A percentile compares a stretch with the other conserved stretches of the same genome.
Conservation (phyloP, 2,797 vertebrate species). For the Menidia menidia region DNA sequence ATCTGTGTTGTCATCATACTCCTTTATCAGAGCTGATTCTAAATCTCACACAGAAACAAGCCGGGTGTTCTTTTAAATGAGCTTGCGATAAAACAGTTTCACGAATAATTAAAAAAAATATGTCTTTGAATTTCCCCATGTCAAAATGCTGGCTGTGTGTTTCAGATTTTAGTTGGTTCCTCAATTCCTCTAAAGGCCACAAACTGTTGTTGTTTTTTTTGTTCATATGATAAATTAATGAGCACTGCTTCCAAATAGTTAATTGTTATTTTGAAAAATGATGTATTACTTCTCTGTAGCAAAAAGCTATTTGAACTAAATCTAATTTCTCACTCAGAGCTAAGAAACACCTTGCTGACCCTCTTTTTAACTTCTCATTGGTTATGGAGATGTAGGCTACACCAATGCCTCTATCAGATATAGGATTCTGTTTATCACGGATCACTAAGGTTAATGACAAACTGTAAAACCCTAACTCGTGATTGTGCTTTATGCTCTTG, state of each 20-base stretch:
- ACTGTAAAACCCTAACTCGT: no score
- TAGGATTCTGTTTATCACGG: no score
- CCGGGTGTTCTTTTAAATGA: constrained; percentile 23
- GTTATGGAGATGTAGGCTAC: no score
- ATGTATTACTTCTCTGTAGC: background rate
- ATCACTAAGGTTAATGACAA: no score
- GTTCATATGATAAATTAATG: constrained; percentile 20
- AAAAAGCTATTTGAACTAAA: no score
- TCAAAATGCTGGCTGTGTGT: constrained; percentile 37
- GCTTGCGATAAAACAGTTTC: constrained; percentile 31
- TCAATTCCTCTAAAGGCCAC: constrained; percentile 46
- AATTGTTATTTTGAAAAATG: background rate
- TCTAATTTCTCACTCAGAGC: no score
- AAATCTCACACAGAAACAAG: constrained; percentile 38
- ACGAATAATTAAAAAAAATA: constrained; percentile 32
- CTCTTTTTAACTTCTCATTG: no score
- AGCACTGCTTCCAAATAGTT: constrained; percentile 1
- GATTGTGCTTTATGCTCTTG: no score
- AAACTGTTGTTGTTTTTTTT: constrained; percentile 38
- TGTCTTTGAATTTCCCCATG: constrained; percentile 25
- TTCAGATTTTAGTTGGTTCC: constrained; percentile 30
- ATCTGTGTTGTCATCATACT: constrained; percentile 38
- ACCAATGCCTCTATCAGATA: no score
- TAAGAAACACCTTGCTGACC: no score
- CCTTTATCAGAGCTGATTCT: constrained; percentile 26